Conservation (phyloP, 2,888 invertebrate genomes). For the Temnothorax rugatulus region DNA sequence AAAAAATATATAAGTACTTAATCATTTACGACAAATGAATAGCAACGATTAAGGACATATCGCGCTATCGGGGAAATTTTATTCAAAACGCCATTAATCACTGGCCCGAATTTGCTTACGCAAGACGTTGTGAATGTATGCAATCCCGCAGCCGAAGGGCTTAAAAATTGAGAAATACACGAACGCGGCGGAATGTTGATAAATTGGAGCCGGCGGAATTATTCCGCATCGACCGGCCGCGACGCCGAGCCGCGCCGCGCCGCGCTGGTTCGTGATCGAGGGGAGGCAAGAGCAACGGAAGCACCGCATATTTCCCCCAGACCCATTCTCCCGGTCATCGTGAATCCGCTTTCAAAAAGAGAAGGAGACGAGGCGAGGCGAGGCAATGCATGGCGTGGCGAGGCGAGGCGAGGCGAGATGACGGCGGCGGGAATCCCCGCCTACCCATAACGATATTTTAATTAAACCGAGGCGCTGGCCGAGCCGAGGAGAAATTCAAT, state of each 20-base stretch:
- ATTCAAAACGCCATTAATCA: constrained; percentile 40
- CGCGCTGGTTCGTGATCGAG: constrained; percentile 23
- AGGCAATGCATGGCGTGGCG: constrained; percentile 63
- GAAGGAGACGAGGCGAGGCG: constrained; percentile 69
- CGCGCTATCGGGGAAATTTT: constrained; percentile 26
- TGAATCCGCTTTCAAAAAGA: constrained; percentile 69
- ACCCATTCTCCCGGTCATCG: constrained; percentile 54
- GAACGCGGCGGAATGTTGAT: constrained; percentile 35
- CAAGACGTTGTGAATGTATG: neutral
- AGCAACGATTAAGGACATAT: constrained; percentile 22
- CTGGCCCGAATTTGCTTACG: constrained; percentile 34
- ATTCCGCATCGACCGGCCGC: constrained; percentile 30
- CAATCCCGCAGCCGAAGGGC: neutral
- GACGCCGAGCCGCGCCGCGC: neutral
- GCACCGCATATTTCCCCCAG: constrained; percentile 60
- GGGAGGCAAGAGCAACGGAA: constrained; percentile 65
- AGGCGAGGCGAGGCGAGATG: constrained; percentile 63
- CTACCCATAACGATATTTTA: constrained; percentile 87
- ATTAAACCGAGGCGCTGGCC: constrained; percentile 84
- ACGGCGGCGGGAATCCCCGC: constrained; percentile 84
- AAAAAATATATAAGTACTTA: neutral
- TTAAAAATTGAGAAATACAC: constrained; percentile 32
- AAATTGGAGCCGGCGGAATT: constrained; percentile 33
- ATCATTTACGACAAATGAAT: constrained; percentile 26
- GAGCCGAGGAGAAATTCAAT: constrained; percentile 85